phyloP scores from a whole-genome alignment of 2,113 vertebrate genomes.

The Taxidea taxus region DNA sequence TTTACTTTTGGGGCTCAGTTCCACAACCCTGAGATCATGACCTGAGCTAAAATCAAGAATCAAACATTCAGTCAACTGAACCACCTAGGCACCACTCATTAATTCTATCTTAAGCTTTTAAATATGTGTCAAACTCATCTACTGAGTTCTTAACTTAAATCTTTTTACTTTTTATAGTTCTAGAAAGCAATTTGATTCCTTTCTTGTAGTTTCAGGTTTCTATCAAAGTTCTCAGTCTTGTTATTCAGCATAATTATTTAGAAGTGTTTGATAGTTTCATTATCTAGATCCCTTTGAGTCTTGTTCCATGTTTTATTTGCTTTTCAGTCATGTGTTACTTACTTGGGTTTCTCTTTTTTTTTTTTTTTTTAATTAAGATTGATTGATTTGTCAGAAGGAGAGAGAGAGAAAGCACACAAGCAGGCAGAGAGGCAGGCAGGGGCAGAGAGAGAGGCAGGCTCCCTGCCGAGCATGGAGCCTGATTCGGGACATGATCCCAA shows the following conservation, averaged over 20 bases:
- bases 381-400: too few species aligned
- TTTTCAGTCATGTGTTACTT: slow-evolving; percentile 10
- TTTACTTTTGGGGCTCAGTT: neutral
- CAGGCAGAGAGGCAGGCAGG: too few species aligned
- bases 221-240: neutral
- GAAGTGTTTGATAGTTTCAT: neutral
- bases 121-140: neutral
- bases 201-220: neutral
- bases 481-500: too few species aligned
- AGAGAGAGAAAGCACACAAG: too few species aligned
- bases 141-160: neutral
- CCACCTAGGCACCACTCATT: neutral
- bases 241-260: neutral
- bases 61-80: neutral
- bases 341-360: neutral
- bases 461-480: too few species aligned
- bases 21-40: neutral
- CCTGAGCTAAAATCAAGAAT: neutral
- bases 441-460: too few species aligned
- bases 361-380: neutral
- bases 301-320: neutral
- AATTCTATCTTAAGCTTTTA: neutral
- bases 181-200: neutral
- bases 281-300: neutral
- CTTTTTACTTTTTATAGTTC: neutral